These are phyloP conservation scores for Notolepis coatsorum DNA, from an alignment of 2,797 vertebrate genomes.

Conservation along the genomic window DNA sequence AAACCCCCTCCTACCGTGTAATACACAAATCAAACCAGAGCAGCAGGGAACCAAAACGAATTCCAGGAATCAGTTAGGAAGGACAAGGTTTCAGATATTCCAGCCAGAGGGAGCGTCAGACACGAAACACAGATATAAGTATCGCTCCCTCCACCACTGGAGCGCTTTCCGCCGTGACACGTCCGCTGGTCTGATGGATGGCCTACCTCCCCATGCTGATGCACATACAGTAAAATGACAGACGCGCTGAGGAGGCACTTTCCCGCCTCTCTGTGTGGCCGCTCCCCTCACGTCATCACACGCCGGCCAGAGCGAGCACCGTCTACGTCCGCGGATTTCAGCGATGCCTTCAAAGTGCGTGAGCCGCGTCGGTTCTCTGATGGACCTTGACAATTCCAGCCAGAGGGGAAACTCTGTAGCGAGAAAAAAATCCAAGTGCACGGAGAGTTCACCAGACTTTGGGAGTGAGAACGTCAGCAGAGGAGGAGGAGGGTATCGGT, in stretches of 20 bases:
- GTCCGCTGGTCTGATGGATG: slow-evolving; percentile 73
- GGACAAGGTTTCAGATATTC: slow-evolving; percentile 35
- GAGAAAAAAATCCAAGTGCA: background rate
- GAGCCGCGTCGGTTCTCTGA: background rate
- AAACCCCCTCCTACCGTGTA: slow-evolving; percentile 30
- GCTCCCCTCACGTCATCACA: slow-evolving; percentile 53
- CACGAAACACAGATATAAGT: slow-evolving; percentile 48
- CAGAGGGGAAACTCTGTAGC: background rate
- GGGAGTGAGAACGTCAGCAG: slow-evolving; percentile 48
- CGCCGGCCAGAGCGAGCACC: slow-evolving; percentile 22
- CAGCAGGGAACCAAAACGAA: slow-evolving; percentile 5
- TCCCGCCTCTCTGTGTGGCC: too few relatives aligned
- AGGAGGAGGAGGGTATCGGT: slow-evolving; percentile 14
- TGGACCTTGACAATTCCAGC: background rate
- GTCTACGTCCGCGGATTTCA: slow-evolving; percentile 40
- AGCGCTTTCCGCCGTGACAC: slow-evolving; percentile 62
- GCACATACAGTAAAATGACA: slow-evolving; percentile 59
- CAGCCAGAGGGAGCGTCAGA: slow-evolving; percentile 40
- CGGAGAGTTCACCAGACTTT: slow-evolving; percentile 9
- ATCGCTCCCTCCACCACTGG: slow-evolving; percentile 46
- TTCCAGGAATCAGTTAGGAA: slow-evolving; percentile 25
- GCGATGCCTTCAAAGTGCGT: slow-evolving; percentile 4
- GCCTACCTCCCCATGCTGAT: slow-evolving; percentile 53
- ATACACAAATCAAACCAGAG: slow-evolving; percentile 28
- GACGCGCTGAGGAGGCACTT: slow-evolving; percentile 73